Evolutionary conservation across 2,797 vertebrate species (phyloP), one percentile per base, ranked within the genome.

Genomic region (Brachyalestes nurse): DNA sequence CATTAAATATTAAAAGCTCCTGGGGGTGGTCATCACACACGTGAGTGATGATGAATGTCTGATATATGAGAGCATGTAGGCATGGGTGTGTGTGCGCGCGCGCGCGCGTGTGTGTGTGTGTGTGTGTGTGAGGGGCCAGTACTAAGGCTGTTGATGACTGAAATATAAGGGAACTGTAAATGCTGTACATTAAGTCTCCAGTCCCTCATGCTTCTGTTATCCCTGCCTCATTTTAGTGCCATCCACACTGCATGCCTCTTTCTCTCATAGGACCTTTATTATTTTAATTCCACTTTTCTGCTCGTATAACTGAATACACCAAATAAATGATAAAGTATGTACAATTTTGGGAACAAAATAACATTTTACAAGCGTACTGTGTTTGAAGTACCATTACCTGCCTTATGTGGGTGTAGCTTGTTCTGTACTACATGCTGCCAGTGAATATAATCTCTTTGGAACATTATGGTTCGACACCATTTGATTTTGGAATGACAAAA

Each of bases 1-100:
- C 88, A 89, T 89, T 88, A 89, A 90, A 88, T 82, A 87, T 87
- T 88, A 87, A 86, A 87, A 85, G 84, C 86, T 85, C 75, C 78
- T 83, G 81, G 83, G 83, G 88, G 82, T 84, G 85, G 88, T 88
- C 87, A 82, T 87, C 86, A 82, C 75, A 82, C 82, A 82, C 83
- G 82, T 90, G 87, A 88, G 74, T 45, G 86, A 85, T 88, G 86
- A 80, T 88, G 84, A 86, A 87, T 81, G 79, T 83, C 77, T 83
- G 83, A 87, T 83, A 67, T 77, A 76, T 83, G 81, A 81, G 69
- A 85, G 38, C 76, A 80, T 72, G 65, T 78, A n/a, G 16, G 57
- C n/a, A 23, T 10, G 73, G 28, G 60, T 64, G 60, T 51, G 74
- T 51, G 40, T 17, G 6, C 23, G 66, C 40, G 38, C n/a, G 7